phyloP scores from a whole-genome alignment of 2,113 vertebrate species.

The Embiotoca jacksoni region DNA sequence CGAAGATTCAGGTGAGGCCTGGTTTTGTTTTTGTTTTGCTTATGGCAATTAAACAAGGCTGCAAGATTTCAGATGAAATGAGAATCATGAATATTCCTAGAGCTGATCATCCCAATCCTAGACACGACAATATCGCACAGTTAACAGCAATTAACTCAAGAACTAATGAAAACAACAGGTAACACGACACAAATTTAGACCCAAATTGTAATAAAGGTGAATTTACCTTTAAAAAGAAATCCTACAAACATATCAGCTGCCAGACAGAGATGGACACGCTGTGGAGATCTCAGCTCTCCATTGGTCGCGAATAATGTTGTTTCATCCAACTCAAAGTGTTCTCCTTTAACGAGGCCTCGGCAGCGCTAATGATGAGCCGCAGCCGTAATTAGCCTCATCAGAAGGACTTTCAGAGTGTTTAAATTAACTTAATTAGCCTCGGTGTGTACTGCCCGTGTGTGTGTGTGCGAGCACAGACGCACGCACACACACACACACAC shows the following conservation, averaged over 20 bases:
- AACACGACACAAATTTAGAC: not conserved
- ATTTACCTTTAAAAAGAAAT: not conserved
- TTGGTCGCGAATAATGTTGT: slow-evolving; percentile 10
- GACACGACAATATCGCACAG: too few species aligned
- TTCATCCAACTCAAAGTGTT: slow-evolving; percentile 38
- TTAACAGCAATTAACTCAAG: too few species aligned
- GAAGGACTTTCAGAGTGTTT: slow-evolving; percentile 79
- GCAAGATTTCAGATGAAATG: too few species aligned
- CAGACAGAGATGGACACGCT: not conserved
- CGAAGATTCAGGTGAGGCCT: too few species aligned
- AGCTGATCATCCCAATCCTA: too few species aligned
- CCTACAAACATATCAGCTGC: not conserved
- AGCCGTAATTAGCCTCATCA: slow-evolving; percentile 82
- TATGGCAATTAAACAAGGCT: too few species aligned
- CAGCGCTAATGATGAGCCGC: slow-evolving; percentile 52
- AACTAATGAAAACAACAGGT: too few species aligned
- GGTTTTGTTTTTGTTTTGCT: too few species aligned
- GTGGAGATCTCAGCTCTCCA: not conserved
- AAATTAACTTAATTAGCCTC: slow-evolving; percentile 83
- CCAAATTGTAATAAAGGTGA: too few species aligned
- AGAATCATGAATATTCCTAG: too few species aligned
- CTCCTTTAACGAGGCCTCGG: slow-evolving; percentile 44
- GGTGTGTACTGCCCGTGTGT: slow-evolving; percentile 16
- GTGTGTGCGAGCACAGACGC: not conserved
- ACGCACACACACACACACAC: not conserved